Base-by-base conservation (phyloP, 92 coral and sea anemone species). In the Heteractis magnifica region DNA sequence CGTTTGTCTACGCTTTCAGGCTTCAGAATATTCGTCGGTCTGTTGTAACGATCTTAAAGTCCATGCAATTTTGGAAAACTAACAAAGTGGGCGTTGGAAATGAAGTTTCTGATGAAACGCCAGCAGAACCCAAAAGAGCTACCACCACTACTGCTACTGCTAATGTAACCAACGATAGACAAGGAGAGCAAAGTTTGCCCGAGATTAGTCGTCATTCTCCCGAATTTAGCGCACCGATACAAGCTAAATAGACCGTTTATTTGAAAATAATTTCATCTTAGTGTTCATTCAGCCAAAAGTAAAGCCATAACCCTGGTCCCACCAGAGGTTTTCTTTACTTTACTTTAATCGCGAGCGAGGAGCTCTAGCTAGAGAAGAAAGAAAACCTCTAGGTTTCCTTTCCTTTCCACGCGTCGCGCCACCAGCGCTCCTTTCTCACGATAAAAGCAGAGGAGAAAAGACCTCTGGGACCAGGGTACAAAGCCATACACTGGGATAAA, bases 1-100 rank as follows among this genome's bases (percentile, higher is more conserved):
- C 98, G 10, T 88, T 93, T 49, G 88, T 95, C 12, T 95, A 95
- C 58, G 98, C 95, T 10, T 89, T 92, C 82, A 91, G 98, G 15
- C 91, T 95, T 7, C 90, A 94, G 4, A 89, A 87, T 76, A 90
- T 95, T 51, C 87, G 89, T 49, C 85, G 88, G 13, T 95, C 97
- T 19, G 81, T 93, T 11, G 0, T 76, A 0, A 72, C 52, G 6
- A 53, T 76, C 6, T 12, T 84, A 23, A 16, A 49, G 68, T 82
- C 87, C 71, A 14, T 82, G 72, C 72, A 78, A 12, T 34, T 81
- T 52, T 79, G 92, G 48, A 65, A 59, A 6, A 4, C 8, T 70
- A 81, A 81, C 83, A 52, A 13, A 12, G 83, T 79, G 21, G 44
- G 58, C 4, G 75, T 52, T 49, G 26, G 82, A 23, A 68, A 65